Evolutionary conservation across 2,113 vertebrate species (phyloP).

Genomic region (Ranitomeya imitator): DNA sequence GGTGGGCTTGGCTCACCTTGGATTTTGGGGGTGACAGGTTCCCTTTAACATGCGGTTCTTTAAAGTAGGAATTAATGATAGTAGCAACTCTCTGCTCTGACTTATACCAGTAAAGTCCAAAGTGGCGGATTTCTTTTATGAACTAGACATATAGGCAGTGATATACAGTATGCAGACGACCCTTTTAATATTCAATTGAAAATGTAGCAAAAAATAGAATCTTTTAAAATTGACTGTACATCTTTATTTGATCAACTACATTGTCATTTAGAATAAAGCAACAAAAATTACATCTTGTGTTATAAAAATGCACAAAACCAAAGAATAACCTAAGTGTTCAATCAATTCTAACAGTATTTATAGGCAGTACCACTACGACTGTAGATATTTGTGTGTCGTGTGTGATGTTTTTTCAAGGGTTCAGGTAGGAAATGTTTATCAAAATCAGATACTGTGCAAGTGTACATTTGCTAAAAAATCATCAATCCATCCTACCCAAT

Average conservation of each 20-base stretch:
- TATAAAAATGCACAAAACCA: background rate
- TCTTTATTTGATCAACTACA: conserved; percentile 26
- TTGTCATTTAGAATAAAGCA: background rate
- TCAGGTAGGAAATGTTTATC: background rate
- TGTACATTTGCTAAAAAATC: background rate
- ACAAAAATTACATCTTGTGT: conserved; percentile 32
- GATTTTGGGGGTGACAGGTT: no score
- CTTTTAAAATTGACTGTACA: conserved; percentile 2
- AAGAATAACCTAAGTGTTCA: background rate
- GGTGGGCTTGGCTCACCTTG: no score
- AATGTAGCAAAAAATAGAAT: background rate
- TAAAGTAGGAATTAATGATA: no score
- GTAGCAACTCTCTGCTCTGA: no score
- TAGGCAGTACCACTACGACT: background rate
- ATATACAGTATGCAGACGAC: background rate
- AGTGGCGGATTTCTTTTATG: no score
- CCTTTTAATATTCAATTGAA: background rate
- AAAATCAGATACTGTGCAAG: background rate
- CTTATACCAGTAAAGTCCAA: no score
- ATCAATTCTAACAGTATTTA: background rate
- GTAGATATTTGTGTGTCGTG: background rate
- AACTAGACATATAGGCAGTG: background rate
- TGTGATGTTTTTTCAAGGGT: background rate
- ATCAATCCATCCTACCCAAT: background rate
- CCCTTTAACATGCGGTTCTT: no score